phyloP scores from a whole-genome alignment of 23 tunicate species.

The Corella eumyota region DNA sequence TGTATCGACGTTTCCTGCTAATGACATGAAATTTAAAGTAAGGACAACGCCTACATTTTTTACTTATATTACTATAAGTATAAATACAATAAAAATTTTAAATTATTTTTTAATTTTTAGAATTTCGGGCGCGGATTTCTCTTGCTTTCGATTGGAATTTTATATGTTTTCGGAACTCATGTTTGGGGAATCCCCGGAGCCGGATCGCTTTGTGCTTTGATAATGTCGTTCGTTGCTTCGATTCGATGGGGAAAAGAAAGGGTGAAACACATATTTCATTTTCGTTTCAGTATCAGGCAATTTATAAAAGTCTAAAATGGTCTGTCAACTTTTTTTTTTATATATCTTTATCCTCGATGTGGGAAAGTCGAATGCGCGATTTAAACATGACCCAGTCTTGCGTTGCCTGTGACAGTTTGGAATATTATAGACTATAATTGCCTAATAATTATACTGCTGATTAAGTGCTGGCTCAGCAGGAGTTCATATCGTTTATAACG shows the following conservation, averaged over 20 bases:
- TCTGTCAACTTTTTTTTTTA: too few species aligned
- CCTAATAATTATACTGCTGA: too few species aligned
- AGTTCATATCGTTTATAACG: too few species aligned
- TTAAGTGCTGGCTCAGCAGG: too few species aligned
- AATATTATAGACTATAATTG: too few species aligned
- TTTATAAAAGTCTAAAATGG: too few species aligned
- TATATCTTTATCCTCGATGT: too few species aligned
- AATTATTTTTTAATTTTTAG: neutral
- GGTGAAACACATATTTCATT: conserved; percentile 26
- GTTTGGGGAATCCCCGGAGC: conserved; percentile 76
- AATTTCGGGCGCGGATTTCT: conserved; percentile 54
- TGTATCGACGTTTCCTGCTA: conserved; percentile 37
- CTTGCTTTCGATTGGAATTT: conserved; percentile 44
- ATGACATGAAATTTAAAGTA: conserved; percentile 66
- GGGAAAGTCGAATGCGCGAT: too few species aligned
- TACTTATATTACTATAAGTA: neutral
- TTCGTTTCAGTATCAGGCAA: too few species aligned
- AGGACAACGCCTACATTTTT: neutral
- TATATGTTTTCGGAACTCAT: conserved; percentile 60
- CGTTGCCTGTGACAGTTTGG: too few species aligned
- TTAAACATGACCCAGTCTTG: too few species aligned
- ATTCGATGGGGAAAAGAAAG: conserved; percentile 57
- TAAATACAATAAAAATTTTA: neutral
- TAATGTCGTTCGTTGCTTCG: conserved; percentile 74
- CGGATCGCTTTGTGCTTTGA: conserved; percentile 65